These are phyloP conservation scores for Anoplophora glabripennis DNA, from an alignment of 1,140 invertebrate genomes.

Conservation along the genomic window DNA sequence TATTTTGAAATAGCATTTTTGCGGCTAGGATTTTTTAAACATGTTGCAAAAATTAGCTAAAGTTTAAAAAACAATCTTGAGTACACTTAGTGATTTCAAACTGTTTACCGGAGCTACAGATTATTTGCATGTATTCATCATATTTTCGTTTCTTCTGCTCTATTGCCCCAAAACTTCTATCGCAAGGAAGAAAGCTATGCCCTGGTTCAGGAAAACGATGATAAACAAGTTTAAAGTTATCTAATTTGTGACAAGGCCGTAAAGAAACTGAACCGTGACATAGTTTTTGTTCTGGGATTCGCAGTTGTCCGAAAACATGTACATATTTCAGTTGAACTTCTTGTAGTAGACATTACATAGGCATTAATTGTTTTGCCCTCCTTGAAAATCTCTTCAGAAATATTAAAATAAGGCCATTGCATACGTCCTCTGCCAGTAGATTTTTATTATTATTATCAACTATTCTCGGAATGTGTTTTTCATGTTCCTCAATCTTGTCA, in stretches of 20 bases:
- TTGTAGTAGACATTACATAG: too few relatives aligned
- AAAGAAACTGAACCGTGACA: constrained; percentile 6
- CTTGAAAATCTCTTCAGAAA: too few relatives aligned
- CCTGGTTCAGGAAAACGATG: constrained; percentile 15
- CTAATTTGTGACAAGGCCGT: neutral
- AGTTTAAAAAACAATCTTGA: neutral
- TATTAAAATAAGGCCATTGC: too few relatives aligned
- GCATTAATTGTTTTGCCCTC: too few relatives aligned
- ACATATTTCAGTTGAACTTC: too few relatives aligned
- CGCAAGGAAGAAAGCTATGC: constrained; percentile 5
- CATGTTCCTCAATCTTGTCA: too few relatives aligned
- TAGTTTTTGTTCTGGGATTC: constrained; percentile 12
- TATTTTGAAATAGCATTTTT: constrained; percentile 5
- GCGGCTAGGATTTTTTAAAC: constrained; percentile 6
- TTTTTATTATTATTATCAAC: too few relatives aligned
- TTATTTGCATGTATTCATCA: neutral
- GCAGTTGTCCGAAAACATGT: too few relatives aligned
- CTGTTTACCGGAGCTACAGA: neutral
- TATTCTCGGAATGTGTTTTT: too few relatives aligned
- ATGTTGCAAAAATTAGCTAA: neutral
- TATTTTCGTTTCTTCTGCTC: constrained; percentile 4
- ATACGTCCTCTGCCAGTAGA: too few relatives aligned
- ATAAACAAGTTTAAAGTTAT: constrained; percentile 1
- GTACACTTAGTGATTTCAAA: neutral
- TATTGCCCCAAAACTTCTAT: neutral